A percentile compares a stretch with the other conserved stretches of the same genome.
These are phyloP conservation scores for Pachyuromys duprasi DNA, from an alignment of 2,797 vertebrate species.

Conservation along the genomic window DNA sequence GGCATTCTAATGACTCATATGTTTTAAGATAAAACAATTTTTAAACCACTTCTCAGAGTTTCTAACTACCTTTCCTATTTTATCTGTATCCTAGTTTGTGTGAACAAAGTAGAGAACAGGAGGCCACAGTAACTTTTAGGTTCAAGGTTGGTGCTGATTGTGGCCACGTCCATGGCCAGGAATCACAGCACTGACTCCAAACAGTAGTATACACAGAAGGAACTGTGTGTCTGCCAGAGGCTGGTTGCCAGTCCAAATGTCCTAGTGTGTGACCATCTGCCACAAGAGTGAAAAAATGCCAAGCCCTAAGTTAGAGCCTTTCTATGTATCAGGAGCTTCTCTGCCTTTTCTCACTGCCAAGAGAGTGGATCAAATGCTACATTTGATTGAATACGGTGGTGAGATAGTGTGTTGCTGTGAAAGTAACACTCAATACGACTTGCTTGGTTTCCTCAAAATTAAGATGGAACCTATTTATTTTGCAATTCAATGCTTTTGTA, in stretches of 20 bases:
- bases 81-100: not conserved
- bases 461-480: not conserved
- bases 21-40: not conserved
- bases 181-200: not conserved
- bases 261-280: slow-evolving; percentile 67
- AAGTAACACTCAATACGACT: not conserved
- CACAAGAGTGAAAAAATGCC: slow-evolving; percentile 50
- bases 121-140: slow-evolving; percentile 17
- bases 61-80: not conserved
- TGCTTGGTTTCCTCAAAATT: slow-evolving; percentile 18
- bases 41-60: not conserved
- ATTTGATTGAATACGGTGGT: slow-evolving; percentile 44
- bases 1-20: not conserved
- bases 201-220: slow-evolving; percentile 42
- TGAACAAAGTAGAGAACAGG: not conserved
- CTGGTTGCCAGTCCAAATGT: slow-evolving; percentile 57
- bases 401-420: not conserved
- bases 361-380: slow-evolving; percentile 42
- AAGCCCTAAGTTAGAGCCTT: slow-evolving; percentile 57
- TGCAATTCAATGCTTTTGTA: not conserved
- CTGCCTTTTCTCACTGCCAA: slow-evolving; percentile 30
- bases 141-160: not conserved
- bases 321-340: not conserved
- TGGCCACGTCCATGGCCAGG: not conserved
- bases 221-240: slow-evolving; percentile 31